phyloP scores from a whole-genome alignment of 1,140 invertebrate genomes.

The Hylyphantes graminicola region DNA sequence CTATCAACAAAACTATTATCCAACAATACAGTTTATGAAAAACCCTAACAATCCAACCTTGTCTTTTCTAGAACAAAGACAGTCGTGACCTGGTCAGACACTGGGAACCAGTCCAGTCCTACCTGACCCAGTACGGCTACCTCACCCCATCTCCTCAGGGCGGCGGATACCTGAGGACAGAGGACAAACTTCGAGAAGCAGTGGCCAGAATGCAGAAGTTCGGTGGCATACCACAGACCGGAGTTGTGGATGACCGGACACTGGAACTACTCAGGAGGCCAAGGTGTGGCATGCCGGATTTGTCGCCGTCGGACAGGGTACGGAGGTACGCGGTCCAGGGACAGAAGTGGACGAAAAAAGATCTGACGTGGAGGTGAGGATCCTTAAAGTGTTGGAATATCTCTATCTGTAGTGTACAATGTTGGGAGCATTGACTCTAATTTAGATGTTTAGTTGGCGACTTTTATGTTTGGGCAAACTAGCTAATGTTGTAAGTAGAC shows the following conservation, averaged over 20 bases:
- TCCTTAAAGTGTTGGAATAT: no score
- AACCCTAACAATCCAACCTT: background rate
- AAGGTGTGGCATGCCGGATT: slow-evolving; percentile 87
- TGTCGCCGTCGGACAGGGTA: slow-evolving; percentile 68
- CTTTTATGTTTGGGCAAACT: no score
- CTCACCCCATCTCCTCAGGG: slow-evolving; percentile 77
- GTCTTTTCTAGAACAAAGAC: slow-evolving; percentile 1
- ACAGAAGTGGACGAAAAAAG: slow-evolving; percentile 84
- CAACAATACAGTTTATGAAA: no score
- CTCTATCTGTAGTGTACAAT: no score
- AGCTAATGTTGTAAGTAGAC: no score
- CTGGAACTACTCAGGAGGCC: slow-evolving; percentile 78
- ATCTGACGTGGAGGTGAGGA: slow-evolving; percentile 90
- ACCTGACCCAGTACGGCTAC: slow-evolving; percentile 89
- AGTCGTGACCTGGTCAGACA: slow-evolving; percentile 18
- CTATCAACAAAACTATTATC: no score
- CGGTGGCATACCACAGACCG: slow-evolving; percentile 84
- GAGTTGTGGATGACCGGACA: slow-evolving; percentile 82
- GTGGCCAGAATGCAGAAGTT: slow-evolving; percentile 84
- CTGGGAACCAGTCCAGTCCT: slow-evolving; percentile 76
- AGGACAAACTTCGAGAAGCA: slow-evolving; percentile 83
- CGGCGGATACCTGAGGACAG: slow-evolving; percentile 79
- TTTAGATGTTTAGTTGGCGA: no score
- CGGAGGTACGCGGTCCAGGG: slow-evolving; percentile 86
- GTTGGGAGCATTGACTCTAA: no score